These are phyloP conservation scores for Anas capensis DNA, from an alignment of 2,797 vertebrate species.

Conservation along the genomic window DNA sequence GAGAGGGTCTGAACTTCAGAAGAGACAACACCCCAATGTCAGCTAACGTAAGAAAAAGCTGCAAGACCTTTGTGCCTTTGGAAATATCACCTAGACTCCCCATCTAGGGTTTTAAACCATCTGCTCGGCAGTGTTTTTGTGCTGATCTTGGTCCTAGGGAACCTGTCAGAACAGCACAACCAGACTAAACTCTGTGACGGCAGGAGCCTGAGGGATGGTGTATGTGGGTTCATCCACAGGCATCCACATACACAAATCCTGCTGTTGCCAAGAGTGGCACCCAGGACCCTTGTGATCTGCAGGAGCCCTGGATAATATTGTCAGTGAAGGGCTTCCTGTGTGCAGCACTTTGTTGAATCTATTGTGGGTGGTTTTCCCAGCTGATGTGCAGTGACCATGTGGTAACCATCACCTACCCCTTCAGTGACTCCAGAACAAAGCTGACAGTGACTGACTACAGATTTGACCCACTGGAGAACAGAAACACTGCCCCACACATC, in stretches of 20 bases:
- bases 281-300: neutral
- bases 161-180: neutral
- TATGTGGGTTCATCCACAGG: neutral
- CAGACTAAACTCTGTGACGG: neutral
- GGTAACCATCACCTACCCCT: neutral
- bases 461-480: neutral
- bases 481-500: neutral
- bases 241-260: neutral
- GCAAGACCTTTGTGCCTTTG: neutral
- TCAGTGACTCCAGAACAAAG: conserved; percentile 17
- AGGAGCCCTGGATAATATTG: neutral
- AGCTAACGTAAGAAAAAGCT: neutral
- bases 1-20: neutral
- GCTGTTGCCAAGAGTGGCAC: neutral
- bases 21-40: neutral
- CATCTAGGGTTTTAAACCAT: neutral
- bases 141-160: neutral
- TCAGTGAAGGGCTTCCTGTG: neutral
- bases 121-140: neutral
- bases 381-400: neutral
- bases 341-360: neutral
- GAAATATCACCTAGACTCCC: neutral
- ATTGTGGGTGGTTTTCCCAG: conserved; percentile 6
- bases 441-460: neutral
- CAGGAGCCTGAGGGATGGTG: neutral